A percentile compares a stretch with the other conserved stretches of the same genome.
These are phyloP conservation scores for Sialia sialis DNA, from an alignment of 2,113 vertebrate species.

Conservation along the genomic window DNA sequence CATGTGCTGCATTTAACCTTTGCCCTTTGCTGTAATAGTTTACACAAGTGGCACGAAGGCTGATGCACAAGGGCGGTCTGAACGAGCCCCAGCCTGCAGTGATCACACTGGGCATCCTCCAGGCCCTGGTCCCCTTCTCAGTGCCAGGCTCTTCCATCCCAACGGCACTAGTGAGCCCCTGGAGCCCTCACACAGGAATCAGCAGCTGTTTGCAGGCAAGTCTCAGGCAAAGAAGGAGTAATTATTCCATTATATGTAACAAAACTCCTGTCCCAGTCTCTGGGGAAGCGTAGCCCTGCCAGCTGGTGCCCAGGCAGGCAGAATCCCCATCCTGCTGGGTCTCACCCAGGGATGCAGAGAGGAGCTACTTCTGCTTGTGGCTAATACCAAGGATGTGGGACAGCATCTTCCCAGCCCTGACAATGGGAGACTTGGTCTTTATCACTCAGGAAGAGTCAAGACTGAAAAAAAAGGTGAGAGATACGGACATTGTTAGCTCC, in stretches of 20 bases:
- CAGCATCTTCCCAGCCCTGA: background rate
- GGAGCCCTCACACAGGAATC: background rate
- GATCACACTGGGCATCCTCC: accelerated
- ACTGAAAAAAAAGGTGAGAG: background rate
- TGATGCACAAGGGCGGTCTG: background rate
- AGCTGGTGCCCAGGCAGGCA: background rate
- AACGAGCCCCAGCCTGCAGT: accelerated
- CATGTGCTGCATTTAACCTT: slow-evolving; percentile 69
- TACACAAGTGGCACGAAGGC: slow-evolving; percentile 57
- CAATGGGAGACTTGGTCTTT: background rate
- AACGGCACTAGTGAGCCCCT: background rate
- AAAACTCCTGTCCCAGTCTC: accelerated
- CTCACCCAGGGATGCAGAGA: background rate
- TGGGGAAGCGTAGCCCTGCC: background rate
- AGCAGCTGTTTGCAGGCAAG: accelerated
- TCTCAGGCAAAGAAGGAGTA: background rate
- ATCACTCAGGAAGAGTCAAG: accelerated
- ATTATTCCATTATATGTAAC: background rate
- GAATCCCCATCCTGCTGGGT: background rate
- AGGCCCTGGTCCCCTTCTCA: accelerated
- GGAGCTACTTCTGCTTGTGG: background rate
- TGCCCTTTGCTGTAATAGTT: slow-evolving; percentile 63
- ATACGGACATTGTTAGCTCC: background rate
- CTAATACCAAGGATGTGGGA: background rate
- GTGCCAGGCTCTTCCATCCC: background rate